phyloP scores from a whole-genome alignment of 2,797 vertebrate genomes.

The Sarcophilus harrisii region DNA sequence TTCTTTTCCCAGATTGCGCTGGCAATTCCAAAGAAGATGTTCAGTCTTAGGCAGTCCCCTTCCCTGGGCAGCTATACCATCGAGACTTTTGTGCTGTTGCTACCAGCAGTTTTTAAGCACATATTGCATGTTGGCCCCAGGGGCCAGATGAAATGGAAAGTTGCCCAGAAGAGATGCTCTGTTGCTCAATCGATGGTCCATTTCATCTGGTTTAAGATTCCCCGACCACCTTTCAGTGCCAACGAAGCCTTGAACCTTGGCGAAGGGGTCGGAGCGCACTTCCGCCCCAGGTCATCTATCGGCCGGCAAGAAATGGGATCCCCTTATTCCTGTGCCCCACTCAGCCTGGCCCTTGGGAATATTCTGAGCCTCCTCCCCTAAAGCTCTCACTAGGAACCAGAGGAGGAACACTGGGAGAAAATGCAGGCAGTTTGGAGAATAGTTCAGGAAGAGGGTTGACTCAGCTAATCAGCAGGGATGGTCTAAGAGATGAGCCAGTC shows the following conservation, averaged over 20 bases:
- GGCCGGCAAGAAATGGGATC: no score
- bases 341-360: neutral
- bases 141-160: neutral
- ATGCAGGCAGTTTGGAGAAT: neutral
- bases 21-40: neutral
- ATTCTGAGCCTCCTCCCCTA: neutral
- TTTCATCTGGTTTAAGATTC: neutral
- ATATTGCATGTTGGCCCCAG: neutral
- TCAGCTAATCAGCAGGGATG: neutral
- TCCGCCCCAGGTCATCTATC: neutral
- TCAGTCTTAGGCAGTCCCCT: neutral
- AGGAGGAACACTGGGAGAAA: neutral
- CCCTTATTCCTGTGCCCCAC: neutral
- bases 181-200: neutral
- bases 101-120: neutral
- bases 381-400: neutral
- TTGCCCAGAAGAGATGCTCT: neutral
- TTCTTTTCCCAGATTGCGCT: constrained; percentile 13
- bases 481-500: no score
- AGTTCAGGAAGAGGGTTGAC: neutral
- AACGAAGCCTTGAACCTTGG: neutral
- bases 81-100: neutral
- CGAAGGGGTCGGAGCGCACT: neutral
- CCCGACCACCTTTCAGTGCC: neutral
- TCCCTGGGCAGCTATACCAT: neutral